Percentiles rank a stretch among this genome's conserved stretches.
Conservation (phyloP, 2,888 invertebrate species). For the Erebia ligea region DNA sequence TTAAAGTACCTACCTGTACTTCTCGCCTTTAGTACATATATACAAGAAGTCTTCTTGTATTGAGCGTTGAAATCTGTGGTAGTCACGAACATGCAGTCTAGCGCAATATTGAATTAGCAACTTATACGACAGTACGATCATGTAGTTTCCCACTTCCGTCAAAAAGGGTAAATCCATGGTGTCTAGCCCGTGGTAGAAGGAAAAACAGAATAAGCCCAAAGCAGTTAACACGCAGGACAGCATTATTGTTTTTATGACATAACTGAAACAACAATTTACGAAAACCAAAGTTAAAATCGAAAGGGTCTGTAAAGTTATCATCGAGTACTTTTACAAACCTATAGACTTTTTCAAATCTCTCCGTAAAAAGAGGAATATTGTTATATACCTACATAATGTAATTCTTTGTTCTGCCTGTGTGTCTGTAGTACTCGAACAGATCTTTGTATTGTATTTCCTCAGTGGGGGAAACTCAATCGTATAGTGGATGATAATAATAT, state of each 20-base stretch:
- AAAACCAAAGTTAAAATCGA: background rate
- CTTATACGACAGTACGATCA: constrained; percentile 53
- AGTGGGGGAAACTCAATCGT: too few species aligned
- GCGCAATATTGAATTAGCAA: constrained; percentile 53
- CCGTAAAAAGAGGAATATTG: too few species aligned
- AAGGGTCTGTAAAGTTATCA: too few species aligned
- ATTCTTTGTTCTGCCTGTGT: too few species aligned
- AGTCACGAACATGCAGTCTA: constrained; percentile 50
- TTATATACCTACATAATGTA: too few species aligned
- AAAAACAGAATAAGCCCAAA: constrained; percentile 33
- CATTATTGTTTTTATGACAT: constrained; percentile 26
- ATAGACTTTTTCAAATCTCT: too few species aligned
- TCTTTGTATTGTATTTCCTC: too few species aligned
- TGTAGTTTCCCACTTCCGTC: constrained; percentile 58
- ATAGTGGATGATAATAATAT: too few species aligned
- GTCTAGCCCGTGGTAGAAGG: constrained; percentile 47
- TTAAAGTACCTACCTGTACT: constrained; percentile 51
- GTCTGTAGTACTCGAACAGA: too few species aligned
- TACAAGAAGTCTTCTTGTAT: constrained; percentile 58
- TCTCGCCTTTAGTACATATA: constrained; percentile 51
- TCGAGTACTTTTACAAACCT: too few species aligned
- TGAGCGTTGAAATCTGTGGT: constrained; percentile 48
- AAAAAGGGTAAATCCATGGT: constrained; percentile 48
- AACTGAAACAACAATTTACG: constrained; percentile 8
- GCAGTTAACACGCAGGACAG: constrained; percentile 37